Base-by-base conservation (phyloP, 2,797 vertebrate species). In the Xiphophorus birchmanni region DNA sequence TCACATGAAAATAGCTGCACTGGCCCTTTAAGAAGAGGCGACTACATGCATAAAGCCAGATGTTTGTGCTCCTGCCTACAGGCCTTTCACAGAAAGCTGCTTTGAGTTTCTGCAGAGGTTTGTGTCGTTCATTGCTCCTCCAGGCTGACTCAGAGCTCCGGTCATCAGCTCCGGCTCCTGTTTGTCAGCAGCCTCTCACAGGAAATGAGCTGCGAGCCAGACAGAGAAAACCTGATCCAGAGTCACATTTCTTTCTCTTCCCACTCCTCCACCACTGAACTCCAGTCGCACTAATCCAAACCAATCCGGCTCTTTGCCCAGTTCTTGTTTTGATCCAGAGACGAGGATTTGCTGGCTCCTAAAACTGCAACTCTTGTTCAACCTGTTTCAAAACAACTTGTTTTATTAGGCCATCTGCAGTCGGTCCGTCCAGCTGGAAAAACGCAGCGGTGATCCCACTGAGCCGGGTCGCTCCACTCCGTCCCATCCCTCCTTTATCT, bases 321-420 rank as follows among this genome's bases (percentile, higher is more conserved):
- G 35, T 69, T 50, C 9, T 72, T 73, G 82, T 80, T 80, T 76
- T 45, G 50, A 44, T 84, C 78, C 77, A 81, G 60, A 75, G 1
- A 78, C 47, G 35, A 77, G 73, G 72, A 40, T 65, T 21, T 72
- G 75, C 76, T 81, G 90, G 80, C 82, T 82, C 15, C 56, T 77
- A 23, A 87, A 37, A 40, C 76, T 40, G 63, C 72, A 50, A 71
- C 80, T 78, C 40, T 82, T 44, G 26, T 83, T 77, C 75, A 91
- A 85, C 82, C 88, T 74, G 78, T 84, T 91, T 88, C 84, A 87
- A 82, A 93, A 89, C 88, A 91, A 69, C 89, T 81, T 88, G 85
- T 90, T 91, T 87, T 85, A 87, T 87, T 81, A 81, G 83, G 52
- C 76, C 91, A 91, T 90, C 90, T 93, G 90, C 82, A 77, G 79